Evolutionary conservation across 92 coral and sea anemone genomes (phyloP).

Genomic region (Epizoanthus fatuus): DNA sequence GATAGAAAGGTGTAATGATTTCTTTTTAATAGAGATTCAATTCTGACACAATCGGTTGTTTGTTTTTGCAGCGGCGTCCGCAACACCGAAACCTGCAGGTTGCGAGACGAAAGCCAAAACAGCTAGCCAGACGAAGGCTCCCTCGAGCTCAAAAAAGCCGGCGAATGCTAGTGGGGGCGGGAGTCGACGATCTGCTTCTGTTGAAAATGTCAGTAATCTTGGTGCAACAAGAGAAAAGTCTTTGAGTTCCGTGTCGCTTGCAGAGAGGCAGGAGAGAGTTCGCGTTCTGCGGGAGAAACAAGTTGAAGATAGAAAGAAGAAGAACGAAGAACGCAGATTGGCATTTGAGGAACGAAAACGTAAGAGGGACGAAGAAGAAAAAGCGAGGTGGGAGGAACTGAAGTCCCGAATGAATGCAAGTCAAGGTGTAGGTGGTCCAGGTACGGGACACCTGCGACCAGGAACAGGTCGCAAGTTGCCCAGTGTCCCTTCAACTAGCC

Average conservation of each 20-base stretch:
- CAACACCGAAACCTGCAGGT: constrained; percentile 18
- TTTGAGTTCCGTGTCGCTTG: constrained; percentile 57
- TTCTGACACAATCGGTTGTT: constrained; percentile 22
- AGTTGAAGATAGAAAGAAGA: constrained; percentile 85
- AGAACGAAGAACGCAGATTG: constrained; percentile 88
- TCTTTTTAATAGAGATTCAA: not conserved
- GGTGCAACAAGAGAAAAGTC: constrained; percentile 26
- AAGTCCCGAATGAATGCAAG: constrained; percentile 75
- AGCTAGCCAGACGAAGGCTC: constrained; percentile 20
- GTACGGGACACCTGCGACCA: constrained; percentile 53
- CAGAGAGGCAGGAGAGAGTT: constrained; percentile 81
- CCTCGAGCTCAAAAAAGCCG: constrained; percentile 72
- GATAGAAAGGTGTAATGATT: not conserved
- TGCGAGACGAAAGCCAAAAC: constrained; percentile 34
- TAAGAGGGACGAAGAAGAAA: constrained; percentile 85
- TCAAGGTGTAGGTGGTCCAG: constrained; percentile 35
- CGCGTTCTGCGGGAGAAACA: constrained; percentile 91
- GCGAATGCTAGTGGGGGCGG: constrained; percentile 52
- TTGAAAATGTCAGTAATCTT: constrained; percentile 65
- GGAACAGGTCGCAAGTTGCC: constrained; percentile 95
- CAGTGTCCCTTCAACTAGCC: constrained; percentile 69
- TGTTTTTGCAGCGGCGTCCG: constrained; percentile 44
- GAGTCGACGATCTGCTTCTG: constrained; percentile 72
- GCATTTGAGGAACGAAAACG: constrained; percentile 95
- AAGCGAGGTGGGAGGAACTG: constrained; percentile 73